Conservation (phyloP, 1,140 invertebrate genomes). For the Neodiprion fabricii region DNA sequence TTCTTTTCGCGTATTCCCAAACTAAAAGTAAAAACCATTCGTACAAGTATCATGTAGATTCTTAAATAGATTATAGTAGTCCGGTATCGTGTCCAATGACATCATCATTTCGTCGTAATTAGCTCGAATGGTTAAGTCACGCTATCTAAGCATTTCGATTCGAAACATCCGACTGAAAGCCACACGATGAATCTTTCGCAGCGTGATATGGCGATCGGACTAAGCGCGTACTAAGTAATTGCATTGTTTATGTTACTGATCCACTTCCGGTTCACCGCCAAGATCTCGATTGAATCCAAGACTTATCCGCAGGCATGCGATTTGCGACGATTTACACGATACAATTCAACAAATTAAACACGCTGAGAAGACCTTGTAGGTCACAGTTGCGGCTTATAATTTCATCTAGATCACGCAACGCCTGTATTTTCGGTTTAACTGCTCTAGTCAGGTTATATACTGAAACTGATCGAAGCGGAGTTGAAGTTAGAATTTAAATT, state of each 20-base stretch:
- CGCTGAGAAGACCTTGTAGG: too few species aligned
- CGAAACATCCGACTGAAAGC: too few species aligned
- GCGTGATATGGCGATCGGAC: too few species aligned
- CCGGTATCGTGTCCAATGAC: constrained; percentile 22
- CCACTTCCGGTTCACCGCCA: neutral
- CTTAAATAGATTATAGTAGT: constrained; percentile 20
- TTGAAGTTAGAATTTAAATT: too few species aligned
- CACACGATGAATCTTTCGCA: too few species aligned
- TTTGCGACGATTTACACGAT: too few species aligned
- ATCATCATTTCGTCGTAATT: constrained; percentile 15
- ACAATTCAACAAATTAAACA: too few species aligned
- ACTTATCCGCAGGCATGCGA: neutral
- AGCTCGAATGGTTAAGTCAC: neutral
- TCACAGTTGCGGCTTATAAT: too few species aligned
- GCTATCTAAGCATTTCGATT: neutral
- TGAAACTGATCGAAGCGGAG: neutral
- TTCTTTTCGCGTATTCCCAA: neutral
- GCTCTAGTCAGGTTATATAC: neutral
- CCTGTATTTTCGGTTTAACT: neutral
- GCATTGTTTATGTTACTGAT: too few species aligned
- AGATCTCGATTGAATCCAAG: too few species aligned
- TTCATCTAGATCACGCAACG: too few species aligned
- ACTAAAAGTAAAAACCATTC: neutral
- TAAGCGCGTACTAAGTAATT: too few species aligned
- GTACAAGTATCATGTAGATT: constrained; percentile 4